These are phyloP conservation scores for Agrotis segetum DNA, from an alignment of 2,888 invertebrate species.

Conservation along the genomic window DNA sequence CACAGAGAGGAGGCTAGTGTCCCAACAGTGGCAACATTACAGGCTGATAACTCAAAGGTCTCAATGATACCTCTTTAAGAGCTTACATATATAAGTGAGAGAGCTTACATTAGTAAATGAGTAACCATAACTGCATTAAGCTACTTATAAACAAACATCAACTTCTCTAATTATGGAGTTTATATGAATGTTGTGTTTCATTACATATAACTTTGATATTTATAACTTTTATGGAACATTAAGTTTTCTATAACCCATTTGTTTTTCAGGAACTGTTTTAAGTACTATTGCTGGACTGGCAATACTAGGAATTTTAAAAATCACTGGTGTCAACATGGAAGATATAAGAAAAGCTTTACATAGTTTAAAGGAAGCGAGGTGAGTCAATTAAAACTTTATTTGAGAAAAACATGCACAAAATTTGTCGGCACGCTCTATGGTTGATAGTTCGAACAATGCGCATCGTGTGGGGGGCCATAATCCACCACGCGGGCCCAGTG, in stretches of 20 bases:
- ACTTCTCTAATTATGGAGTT: not conserved
- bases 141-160: no score
- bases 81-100: no score
- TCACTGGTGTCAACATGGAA: constrained; percentile 92
- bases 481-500: no score
- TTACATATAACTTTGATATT: no score
- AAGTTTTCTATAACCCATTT: not conserved
- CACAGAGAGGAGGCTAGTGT: no score
- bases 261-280: constrained; percentile 88
- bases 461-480: not conserved
- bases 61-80: no score
- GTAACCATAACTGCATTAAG: no score
- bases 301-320: constrained; percentile 89
- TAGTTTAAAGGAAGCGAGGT: constrained; percentile 84
- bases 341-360: constrained; percentile 92
- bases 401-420: no score
- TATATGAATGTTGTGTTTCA: not conserved
- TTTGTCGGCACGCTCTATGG: not conserved
- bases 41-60: no score
- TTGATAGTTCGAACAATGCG: not conserved
- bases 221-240: not conserved
- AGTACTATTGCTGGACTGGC: constrained; percentile 91
- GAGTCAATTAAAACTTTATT: constrained; percentile 26
- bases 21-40: no score
- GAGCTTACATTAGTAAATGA: no score